phyloP scores from a whole-genome alignment of 2,797 vertebrate genomes.

The Taenioides sp. region DNA sequence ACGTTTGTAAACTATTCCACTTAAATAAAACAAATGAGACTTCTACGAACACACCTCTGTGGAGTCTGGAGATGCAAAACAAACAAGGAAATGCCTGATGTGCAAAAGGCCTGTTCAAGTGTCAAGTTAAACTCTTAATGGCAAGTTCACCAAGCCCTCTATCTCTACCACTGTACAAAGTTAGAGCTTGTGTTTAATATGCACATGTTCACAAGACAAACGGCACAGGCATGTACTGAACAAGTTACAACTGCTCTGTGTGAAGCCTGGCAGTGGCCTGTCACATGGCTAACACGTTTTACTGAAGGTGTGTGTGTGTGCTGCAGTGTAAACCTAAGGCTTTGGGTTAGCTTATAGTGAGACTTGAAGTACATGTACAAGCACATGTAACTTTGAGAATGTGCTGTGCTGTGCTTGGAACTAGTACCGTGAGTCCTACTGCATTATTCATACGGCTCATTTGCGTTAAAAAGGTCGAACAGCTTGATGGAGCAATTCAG shows the following conservation, averaged over 20 bases:
- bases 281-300: background rate
- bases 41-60: background rate
- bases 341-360: constrained; percentile 7
- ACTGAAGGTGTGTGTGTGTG: background rate
- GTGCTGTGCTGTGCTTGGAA: constrained; percentile 11
- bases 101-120: constrained; percentile 6
- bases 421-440: background rate
- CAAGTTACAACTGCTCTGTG: background rate
- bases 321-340: constrained; percentile 9
- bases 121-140: background rate
- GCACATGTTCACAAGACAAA: background rate
- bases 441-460: constrained; percentile 11
- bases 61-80: background rate
- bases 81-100: background rate
- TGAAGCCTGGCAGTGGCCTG: background rate
- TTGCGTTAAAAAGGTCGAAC: background rate
- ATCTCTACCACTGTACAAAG: background rate
- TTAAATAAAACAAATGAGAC: background rate
- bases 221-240: background rate
- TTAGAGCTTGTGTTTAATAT: background rate
- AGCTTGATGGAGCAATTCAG: constrained; percentile 6
- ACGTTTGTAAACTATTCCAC: constrained; percentile 2
- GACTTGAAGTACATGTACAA: constrained; percentile 8
- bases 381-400: constrained; percentile 5
- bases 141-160: background rate